Conservation (phyloP, 2,113 vertebrate genomes). For the Psittacula cyanocephala region DNA sequence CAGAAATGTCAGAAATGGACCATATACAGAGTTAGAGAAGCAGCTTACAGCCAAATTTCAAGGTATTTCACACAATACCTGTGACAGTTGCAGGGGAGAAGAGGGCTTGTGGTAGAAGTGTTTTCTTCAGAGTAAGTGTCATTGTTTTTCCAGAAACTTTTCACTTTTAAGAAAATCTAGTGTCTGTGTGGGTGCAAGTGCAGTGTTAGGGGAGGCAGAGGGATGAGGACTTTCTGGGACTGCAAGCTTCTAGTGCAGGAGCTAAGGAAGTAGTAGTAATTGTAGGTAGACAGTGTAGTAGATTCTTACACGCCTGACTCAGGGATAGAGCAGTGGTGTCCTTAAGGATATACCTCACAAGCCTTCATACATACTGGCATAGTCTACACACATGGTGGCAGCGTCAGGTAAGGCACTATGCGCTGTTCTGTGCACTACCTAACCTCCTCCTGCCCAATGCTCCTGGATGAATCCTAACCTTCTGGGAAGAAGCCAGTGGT, state of each 20-base stretch:
- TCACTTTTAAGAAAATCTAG: neutral
- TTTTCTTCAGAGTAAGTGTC: neutral
- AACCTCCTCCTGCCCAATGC: neutral
- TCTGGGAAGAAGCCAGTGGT: neutral
- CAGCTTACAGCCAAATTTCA: conserved; percentile 70
- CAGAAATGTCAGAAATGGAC: conserved; percentile 64
- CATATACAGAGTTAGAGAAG: conserved; percentile 70
- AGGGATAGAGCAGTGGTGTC: neutral
- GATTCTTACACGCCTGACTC: neutral
- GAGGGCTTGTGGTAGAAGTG: neutral
- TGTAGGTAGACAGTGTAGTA: neutral
- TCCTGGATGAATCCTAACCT: neutral
- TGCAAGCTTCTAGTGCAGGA: neutral
- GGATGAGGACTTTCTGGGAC: neutral
- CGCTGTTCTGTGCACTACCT: neutral
- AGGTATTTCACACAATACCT: conserved; percentile 51
- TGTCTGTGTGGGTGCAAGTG: neutral
- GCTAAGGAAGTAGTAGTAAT: neutral
- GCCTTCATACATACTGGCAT: no score
- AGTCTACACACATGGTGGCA: neutral
- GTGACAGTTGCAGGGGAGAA: neutral
- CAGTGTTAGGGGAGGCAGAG: neutral
- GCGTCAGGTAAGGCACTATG: neutral
- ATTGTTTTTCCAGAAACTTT: neutral
- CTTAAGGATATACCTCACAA: neutral